Evolutionary conservation across 2,888 invertebrate genomes (phyloP).

Genomic region (Trissonchulus latispiculum): DNA sequence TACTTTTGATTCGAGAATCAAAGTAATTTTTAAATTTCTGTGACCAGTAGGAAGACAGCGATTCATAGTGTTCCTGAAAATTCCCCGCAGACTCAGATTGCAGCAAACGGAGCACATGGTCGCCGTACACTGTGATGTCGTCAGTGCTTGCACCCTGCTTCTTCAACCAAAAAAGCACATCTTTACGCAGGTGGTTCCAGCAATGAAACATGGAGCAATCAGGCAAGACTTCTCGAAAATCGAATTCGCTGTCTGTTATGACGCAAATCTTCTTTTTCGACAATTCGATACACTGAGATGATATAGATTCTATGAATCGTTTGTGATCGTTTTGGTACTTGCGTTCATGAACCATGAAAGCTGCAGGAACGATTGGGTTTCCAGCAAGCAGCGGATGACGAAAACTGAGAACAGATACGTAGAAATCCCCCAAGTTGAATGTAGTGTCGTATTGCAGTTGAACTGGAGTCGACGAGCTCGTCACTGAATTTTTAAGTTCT

Average conservation of each 20-base stretch:
- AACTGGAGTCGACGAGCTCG: not conserved
- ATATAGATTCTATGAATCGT: not conserved
- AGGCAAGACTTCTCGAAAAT: not conserved
- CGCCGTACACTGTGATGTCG: too few relatives aligned
- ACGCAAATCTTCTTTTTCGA: not conserved
- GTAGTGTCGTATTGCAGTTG: not conserved
- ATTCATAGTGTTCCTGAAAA: too few relatives aligned
- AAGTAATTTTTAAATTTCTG: too few relatives aligned
- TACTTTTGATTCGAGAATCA: too few relatives aligned
- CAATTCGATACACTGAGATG: not conserved
- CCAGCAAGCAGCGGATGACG: not conserved
- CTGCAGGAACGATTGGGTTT: not conserved
- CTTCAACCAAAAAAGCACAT: too few relatives aligned
- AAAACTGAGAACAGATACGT: not conserved
- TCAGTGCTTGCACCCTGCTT: too few relatives aligned
- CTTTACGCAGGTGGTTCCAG: too few relatives aligned
- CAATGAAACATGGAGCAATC: too few relatives aligned
- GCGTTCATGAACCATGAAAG: not conserved
- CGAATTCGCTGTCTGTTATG: not conserved
- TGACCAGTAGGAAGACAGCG: too few relatives aligned
- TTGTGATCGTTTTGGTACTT: not conserved
- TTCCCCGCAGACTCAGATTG: too few relatives aligned
- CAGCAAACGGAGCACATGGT: too few relatives aligned
- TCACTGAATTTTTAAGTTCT: not conserved
- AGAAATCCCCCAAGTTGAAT: not conserved